Base-by-base conservation (phyloP, 2,797 vertebrate genomes). In the Limnodromus scolopaceus region DNA sequence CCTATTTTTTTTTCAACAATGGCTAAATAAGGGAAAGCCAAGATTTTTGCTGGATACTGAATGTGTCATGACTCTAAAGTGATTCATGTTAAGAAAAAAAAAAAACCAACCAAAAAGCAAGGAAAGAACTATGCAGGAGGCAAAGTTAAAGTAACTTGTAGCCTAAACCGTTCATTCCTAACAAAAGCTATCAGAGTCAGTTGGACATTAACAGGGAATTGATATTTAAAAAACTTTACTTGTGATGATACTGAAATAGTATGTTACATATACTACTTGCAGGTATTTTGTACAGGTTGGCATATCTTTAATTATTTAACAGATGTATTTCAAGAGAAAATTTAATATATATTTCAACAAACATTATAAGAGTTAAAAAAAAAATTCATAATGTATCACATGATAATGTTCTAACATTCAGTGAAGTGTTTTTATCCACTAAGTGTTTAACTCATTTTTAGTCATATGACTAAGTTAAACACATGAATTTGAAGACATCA, bases 391-490 rank as follows among this genome's bases (percentile, higher is more conserved):
- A 41, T 54, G 27, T 45, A 84, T 68, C 57, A 70, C 20, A 76
- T n/a, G 25, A 84, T 39, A 71, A 57, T 78, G 90, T 49, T 78
- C 25, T 80, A 91, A 66, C 15, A 66, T 80, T 84, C 32, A 60
- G 11, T 17, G 6, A 69, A 87, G 7, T 54, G 48, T 84, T 96
- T 92, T 93, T 90, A 81, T 48, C 49, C 19, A 45, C 9, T 55
- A 65, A 71, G 25, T 60, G 34, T 36, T 86, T 92, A 71, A 80
- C 3, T 54, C 3, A 75, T 74, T 87, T 74, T 92, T 57, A 78
- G 76, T 88, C 85, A 86, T 34, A 64, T 81, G 85, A 84, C 19
- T 61, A 65, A 88, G 6, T 93, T 90, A 92, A 95, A 76, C 18
- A 75, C 74, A 72, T 0, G 3, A 92, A 76, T 88, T 65, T 90